Evolutionary conservation across 2,888 invertebrate species (phyloP), one percentile per base, ranked within the genome.

Genomic region (Perithous albicinctus): DNA sequence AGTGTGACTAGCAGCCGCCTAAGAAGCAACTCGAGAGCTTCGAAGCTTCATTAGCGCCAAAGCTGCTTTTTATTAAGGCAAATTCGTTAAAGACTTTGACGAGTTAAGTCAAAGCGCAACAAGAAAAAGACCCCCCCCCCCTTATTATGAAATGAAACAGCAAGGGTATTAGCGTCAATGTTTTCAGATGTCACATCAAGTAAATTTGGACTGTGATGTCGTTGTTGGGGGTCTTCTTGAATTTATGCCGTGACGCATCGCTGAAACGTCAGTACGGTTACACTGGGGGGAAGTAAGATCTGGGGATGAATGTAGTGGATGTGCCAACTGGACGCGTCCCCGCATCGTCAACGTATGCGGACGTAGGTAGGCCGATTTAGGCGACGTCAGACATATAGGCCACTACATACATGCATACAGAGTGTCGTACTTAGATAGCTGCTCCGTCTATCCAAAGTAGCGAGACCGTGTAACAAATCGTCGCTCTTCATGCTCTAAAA

Each of bases 381-480:
- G 26, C 48, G 59, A 69, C 67, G 61, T 56, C 48, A 56, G 46
- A 43, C 8, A 54, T 54, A 38, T 35, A 3, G 26, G 26, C 6
- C 56, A n/a, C n/a, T 54, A 67, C 48, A 54, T 3, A 51, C 12
- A 51, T 20, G 26, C 41, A 56, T 20, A 12, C 20, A 64, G 6
- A 20, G 15, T 66, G 32, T 51, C 67, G 20, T 43, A 38, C 12
- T 54, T 29, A 6, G 56, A 35, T 41, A 56, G 15, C 29, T 43
- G 43, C 43, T 56, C 43, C 23, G 75, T 75, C 32, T n/a, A 66
- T 66, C 56, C 64, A 43, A 66, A 75, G 66, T 46, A 43, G 56
- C 56, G 54, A 32, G 66, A 75, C 54, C 56, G 75, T 63, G 56
- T 75, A 75, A 75, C 75, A 66, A 75, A 66, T 75, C 66, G 43